Percentiles rank a stretch among this genome's conserved stretches.
Evolutionary conservation across 2,113 vertebrate species (phyloP).

Genomic region (Ochotona princeps): DNA sequence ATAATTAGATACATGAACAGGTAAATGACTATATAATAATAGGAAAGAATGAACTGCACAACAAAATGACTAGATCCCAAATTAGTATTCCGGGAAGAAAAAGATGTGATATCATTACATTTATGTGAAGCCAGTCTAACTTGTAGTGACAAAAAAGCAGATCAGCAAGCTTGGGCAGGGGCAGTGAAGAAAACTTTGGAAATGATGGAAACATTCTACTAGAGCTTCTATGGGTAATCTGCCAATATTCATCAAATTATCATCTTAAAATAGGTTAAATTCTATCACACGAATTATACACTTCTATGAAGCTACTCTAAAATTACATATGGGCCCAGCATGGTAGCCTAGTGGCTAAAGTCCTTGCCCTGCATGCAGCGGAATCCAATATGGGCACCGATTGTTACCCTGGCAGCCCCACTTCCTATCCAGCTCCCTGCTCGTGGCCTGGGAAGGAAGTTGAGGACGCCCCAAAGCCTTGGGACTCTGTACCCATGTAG

Average conservation of each 20-base stretch:
- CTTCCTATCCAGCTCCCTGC: too few relatives aligned
- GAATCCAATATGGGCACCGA: too few relatives aligned
- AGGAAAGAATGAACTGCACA: slow-evolving; percentile 2
- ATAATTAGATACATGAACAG: neutral
- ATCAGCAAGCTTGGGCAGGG: neutral
- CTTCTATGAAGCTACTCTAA: neutral
- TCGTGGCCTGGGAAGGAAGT: too few relatives aligned
- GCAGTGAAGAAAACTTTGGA: neutral
- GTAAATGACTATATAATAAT: neutral
- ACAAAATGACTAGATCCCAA: neutral
- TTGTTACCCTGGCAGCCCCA: too few relatives aligned
- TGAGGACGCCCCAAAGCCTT: too few relatives aligned
- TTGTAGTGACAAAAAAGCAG: neutral
- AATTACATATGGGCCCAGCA: neutral
- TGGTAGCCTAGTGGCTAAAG: too few relatives aligned
- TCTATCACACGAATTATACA: neutral
- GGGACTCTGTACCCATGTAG: too few relatives aligned
- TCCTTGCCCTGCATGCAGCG: too few relatives aligned
- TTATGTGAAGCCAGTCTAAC: slow-evolving; percentile 8
- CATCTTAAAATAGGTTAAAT: neutral
- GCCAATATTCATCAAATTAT: neutral
- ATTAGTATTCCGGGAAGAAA: neutral
- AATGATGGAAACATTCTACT: neutral
- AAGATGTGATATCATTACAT: neutral
- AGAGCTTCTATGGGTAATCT: neutral